These are phyloP conservation scores for Oncorhynchus nerka DNA, from an alignment of 2,113 vertebrate species.

Conservation along the genomic window DNA sequence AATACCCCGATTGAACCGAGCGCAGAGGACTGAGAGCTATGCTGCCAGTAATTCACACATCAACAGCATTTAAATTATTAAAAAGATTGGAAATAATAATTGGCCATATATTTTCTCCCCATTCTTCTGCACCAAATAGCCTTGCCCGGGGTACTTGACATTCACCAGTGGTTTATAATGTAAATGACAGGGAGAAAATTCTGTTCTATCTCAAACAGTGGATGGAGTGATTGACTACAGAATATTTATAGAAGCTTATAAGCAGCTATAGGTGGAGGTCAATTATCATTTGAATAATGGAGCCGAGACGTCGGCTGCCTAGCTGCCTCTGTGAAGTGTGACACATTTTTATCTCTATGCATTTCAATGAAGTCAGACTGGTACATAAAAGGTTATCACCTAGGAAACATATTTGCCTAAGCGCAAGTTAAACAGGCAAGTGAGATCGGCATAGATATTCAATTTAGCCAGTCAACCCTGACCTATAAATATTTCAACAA, in stretches of 20 bases:
- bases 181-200: conserved; percentile 94
- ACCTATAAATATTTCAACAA: conserved; percentile 99
- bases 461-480: conserved; percentile 99
- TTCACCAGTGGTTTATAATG: conserved; percentile 97
- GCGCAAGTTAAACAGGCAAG: conserved; percentile 99
- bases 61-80: conserved; percentile 81
- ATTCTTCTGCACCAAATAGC: conserved; percentile 79
- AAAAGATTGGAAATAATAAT: conserved; percentile 86
- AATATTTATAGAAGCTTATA: conserved; percentile 73
- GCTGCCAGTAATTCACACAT: conserved; percentile 75
- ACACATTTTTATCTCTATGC: conserved; percentile 99
- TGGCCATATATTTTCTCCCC: conserved; percentile 84
- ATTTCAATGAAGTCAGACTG: conserved; percentile 99
- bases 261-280: conserved; percentile 95
- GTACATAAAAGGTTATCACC: conserved; percentile 99
- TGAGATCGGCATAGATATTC: conserved; percentile 99
- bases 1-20: conserved; percentile 66
- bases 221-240: conserved; percentile 98
- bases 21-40: conserved; percentile 53
- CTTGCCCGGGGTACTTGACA: conserved; percentile 87
- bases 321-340: conserved; percentile 89
- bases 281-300: conserved; percentile 99
- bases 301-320: conserved; percentile 83
- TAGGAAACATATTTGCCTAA: conserved; percentile 99
- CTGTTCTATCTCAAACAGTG: conserved; percentile 92